These are phyloP conservation scores for Drosophila pseudotakahashii DNA, from an alignment of 2,888 invertebrate species.

Conservation along the genomic window DNA sequence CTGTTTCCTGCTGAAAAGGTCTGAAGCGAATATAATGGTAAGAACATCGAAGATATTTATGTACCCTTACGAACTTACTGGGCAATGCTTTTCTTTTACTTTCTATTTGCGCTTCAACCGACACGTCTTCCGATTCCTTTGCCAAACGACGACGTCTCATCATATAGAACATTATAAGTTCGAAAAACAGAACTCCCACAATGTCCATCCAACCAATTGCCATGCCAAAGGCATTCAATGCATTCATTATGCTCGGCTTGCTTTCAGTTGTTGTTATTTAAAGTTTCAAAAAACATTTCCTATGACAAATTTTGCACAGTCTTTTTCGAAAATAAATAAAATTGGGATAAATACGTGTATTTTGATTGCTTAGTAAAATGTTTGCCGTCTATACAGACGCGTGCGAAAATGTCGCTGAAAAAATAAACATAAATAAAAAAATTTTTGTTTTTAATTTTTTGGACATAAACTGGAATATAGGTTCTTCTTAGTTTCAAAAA, in stretches of 20 bases:
- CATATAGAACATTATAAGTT: slow-evolving; percentile 57
- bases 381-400: background rate
- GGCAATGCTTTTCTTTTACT: background rate
- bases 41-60: no score
- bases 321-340: background rate
- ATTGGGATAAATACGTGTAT: background rate
- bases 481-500: no score
- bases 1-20: background rate
- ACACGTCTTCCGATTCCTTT: background rate
- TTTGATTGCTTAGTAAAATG: background rate
- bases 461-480: no score
- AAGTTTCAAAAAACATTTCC: background rate
- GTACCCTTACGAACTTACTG: slow-evolving; percentile 21
- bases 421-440: background rate
- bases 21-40: background rate
- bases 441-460: no score
- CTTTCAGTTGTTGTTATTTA: slow-evolving; percentile 5
- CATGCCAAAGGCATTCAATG: slow-evolving; percentile 61
- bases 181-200: slow-evolving; percentile 58
- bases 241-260: slow-evolving; percentile 33
- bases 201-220: slow-evolving; percentile 70
- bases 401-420: background rate
- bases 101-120: background rate
- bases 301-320: background rate
- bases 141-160: slow-evolving; percentile 25